Evolutionary conservation across 1,140 invertebrate genomes (phyloP).

Genomic region (Diplogasteroides magnus): DNA sequence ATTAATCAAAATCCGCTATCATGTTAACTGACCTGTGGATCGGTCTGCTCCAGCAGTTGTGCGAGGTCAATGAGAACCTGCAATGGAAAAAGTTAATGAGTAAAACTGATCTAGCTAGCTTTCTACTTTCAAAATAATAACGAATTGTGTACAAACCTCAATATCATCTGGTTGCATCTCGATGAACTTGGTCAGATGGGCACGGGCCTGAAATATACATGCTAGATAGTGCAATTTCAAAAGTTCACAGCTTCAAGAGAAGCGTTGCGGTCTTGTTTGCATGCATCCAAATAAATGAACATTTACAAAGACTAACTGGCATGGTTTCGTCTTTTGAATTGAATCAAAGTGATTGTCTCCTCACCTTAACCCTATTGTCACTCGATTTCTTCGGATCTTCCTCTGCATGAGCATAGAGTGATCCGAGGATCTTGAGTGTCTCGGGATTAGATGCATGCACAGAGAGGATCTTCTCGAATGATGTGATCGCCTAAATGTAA

Average conservation of each 20-base stretch:
- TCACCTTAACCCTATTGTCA: not conserved
- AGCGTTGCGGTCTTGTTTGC: too few relatives aligned
- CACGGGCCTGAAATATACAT: slow-evolving; percentile 64
- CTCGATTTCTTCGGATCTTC: slow-evolving; percentile 2
- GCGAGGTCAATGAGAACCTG: slow-evolving; percentile 97
- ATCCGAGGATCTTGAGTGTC: slow-evolving; percentile 97
- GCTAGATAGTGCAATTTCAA: too few relatives aligned
- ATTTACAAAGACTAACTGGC: not conserved
- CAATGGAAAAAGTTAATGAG: not conserved
- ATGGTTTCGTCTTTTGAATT: too few relatives aligned
- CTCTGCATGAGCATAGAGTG: slow-evolving; percentile 73
- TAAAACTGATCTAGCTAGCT: not conserved
- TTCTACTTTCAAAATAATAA: not conserved
- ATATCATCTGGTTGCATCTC: slow-evolving; percentile 96
- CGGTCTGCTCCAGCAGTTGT: slow-evolving; percentile 91
- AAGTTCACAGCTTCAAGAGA: too few relatives aligned
- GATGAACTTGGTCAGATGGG: slow-evolving; percentile 68
- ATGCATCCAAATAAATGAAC: slow-evolving; percentile 1
- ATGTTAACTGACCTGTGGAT: slow-evolving; percentile 66
- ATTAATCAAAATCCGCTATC: too few relatives aligned
- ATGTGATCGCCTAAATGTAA: slow-evolving; percentile 86
- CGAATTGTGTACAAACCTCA: slow-evolving; percentile 96
- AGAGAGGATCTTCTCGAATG: slow-evolving; percentile 97
- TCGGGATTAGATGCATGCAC: slow-evolving; percentile 95
- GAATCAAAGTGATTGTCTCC: too few relatives aligned